Evolutionary conservation across 1,140 invertebrate genomes (phyloP), one percentile per base, ranked within the genome.

Genomic region (Plodia interpunctella): DNA sequence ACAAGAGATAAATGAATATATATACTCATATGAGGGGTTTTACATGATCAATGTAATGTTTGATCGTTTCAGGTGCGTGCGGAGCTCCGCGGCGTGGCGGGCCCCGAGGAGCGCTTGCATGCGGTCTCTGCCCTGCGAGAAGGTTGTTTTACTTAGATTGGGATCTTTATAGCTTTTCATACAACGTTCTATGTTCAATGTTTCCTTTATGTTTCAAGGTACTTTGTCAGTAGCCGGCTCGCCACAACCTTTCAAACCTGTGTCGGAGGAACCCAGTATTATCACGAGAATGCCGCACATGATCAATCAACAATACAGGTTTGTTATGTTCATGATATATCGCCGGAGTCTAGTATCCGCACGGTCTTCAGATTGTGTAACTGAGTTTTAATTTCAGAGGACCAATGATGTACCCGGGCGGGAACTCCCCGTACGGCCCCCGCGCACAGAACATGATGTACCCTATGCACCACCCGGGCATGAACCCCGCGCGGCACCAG

Each of bases 261-360:
- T 80, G 15, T 59, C 83, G 0, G 92, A 92, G 71, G 91, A 92
- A 68, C 92, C 92, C 63, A 92, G 92, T 64, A 90, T 93, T 44
- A 93, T 93, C 57, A 93, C 92, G 8, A 85, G 92, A 30, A 93
- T 93, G 92, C 90, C 92, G 21, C 92, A 93, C 63, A 91, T 92
- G 59, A 90, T 93, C 62, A 91, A 92, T 15, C 89, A 88, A 6
- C 88, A 88, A 32, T 90, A 90, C 67, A 87, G 90, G 90, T 90
- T 60, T 1, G n/a, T 15, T 44, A 44, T 44, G 4, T 3, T 32
- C 6, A 9, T 50, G n/a, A n/a, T n/a, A n/a, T n/a, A n/a, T n/a
- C n/a, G n/a, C n/a, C n/a, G n/a, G n/a, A n/a, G n/a, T n/a, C n/a
- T n/a, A n/a, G n/a, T n/a, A n/a, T n/a, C n/a, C n/a, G n/a, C n/a